Evolutionary conservation across 2,888 invertebrate genomes (phyloP), one percentile per base, ranked within the genome.

Genomic region (Malachius bipustulatus): DNA sequence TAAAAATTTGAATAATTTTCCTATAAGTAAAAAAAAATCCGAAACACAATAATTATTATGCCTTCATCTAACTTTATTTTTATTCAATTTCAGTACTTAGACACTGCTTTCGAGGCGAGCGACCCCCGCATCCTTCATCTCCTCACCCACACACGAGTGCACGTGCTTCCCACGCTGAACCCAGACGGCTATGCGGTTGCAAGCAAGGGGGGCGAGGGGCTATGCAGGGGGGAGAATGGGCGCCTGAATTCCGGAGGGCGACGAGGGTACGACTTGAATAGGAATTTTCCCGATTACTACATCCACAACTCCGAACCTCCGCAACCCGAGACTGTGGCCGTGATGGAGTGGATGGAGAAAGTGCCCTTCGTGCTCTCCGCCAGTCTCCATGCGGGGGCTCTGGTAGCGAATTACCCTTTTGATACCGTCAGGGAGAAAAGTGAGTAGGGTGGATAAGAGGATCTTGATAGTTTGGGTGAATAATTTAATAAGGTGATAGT

Each of bases 161-260:
- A 83, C 57, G 66, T 83, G 41, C 62, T 83, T 61, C 80, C 82
- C 1, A 70, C 73, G 6, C 73, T 83, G 74, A 83, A 83, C 55
- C 82, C 82, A 0, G 82, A 83, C 54, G 82, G 82, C 15, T 81
- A 75, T 57, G 57, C 55, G 19, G 37, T 39, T 2, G 47, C 62
- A 2, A 40, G 30, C 9, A 49, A 47, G 33, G 54, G 53, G 6
- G 40, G 30, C 9, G 49, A 47, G 33, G 54, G 53, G 6, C 30
- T 41, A 3, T 60, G 59, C 37, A 14, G 26, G 0, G 45, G 47
- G 4, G 50, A 52, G 26, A 24, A 40, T 2, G 62, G 61, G 2
- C 49, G 60, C 37, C 41, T 39, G 3, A 62, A 59, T 38, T 50
- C 47, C 1, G 47, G 45, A 13, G 41, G 44, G 2, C 41, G 54